These are phyloP conservation scores for Campoletis sonorensis DNA, from an alignment of 1,140 invertebrate genomes.

Conservation along the genomic window DNA sequence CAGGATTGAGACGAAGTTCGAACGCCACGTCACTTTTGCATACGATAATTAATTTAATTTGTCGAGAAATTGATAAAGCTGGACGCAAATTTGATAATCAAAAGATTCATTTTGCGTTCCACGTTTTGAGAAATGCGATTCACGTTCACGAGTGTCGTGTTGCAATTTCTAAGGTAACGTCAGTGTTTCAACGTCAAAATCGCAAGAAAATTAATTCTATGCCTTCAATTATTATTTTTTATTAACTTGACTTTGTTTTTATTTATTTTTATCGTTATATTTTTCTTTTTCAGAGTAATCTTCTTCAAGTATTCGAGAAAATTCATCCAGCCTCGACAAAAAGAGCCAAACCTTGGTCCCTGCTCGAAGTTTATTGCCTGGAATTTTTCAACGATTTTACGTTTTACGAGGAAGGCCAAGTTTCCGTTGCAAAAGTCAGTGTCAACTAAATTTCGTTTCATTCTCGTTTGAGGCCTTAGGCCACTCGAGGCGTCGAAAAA, in stretches of 20 bases:
- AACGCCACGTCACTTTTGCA: conserved; percentile 76
- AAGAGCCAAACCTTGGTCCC: conserved; percentile 66
- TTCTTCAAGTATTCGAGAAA: conserved; percentile 68
- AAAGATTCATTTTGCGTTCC: conserved; percentile 73
- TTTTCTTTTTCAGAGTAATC: conserved; percentile 65
- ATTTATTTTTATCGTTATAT: not conserved
- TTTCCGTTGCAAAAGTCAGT: conserved; percentile 69
- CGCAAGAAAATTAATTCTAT: no score
- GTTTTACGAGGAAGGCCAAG: conserved; percentile 72
- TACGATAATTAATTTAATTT: conserved; percentile 71
- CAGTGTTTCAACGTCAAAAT: not conserved
- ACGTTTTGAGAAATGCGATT: conserved; percentile 75
- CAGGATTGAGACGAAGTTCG: conserved; percentile 76
- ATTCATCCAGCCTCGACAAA: conserved; percentile 69
- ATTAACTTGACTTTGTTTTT: conserved; percentile 20
- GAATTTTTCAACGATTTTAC: conserved; percentile 74
- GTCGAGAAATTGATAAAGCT: conserved; percentile 75
- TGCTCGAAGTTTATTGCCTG: conserved; percentile 69
- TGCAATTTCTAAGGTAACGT: conserved; percentile 75
- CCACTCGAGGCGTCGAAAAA: no score
- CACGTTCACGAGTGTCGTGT: conserved; percentile 76
- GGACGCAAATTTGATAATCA: conserved; percentile 71
- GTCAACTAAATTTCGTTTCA: no score
- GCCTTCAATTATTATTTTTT: no score
- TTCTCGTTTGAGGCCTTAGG: no score